These are phyloP conservation scores for Lepeophtheirus nordmannii DNA, from an alignment of 2,888 invertebrate species.

Conservation along the genomic window DNA sequence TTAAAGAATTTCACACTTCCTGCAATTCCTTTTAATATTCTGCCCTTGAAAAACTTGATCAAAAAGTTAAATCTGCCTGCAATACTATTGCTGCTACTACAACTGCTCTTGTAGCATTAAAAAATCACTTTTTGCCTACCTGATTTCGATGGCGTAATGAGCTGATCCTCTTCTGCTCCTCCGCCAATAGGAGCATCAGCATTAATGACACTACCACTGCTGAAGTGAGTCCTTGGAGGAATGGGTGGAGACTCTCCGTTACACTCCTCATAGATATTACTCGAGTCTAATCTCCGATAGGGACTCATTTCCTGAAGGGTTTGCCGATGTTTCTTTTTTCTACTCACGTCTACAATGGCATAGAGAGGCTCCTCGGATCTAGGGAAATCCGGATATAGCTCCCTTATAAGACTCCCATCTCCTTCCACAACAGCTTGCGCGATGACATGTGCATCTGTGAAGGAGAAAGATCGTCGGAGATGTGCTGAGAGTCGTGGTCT, in stretches of 20 bases:
- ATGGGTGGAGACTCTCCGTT: neutral
- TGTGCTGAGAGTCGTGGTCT: neutral
- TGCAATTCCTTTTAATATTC: too few species aligned
- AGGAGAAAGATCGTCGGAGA: constrained; percentile 9
- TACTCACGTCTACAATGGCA: constrained; percentile 5
- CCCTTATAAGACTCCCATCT: constrained; percentile 7
- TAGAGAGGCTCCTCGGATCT: constrained; percentile 4
- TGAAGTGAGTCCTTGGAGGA: neutral
- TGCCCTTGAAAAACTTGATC: too few species aligned
- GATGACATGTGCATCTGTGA: constrained; percentile 13
- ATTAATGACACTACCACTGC: neutral
- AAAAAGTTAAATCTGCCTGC: too few species aligned
- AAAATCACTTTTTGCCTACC: too few species aligned
- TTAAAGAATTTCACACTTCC: too few species aligned
- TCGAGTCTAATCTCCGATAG: neutral
- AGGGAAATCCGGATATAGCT: constrained; percentile 19
- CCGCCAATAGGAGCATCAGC: neutral
- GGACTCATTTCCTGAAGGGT: neutral
- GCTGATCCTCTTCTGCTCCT: too few species aligned
- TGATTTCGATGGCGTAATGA: too few species aligned
- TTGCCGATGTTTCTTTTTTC: neutral
- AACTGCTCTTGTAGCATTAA: too few species aligned
- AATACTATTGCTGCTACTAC: too few species aligned
- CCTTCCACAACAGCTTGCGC: constrained; percentile 18
- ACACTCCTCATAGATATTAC: neutral